Base-by-base conservation (phyloP, 2,797 vertebrate species). In the Zalophus californianus region DNA sequence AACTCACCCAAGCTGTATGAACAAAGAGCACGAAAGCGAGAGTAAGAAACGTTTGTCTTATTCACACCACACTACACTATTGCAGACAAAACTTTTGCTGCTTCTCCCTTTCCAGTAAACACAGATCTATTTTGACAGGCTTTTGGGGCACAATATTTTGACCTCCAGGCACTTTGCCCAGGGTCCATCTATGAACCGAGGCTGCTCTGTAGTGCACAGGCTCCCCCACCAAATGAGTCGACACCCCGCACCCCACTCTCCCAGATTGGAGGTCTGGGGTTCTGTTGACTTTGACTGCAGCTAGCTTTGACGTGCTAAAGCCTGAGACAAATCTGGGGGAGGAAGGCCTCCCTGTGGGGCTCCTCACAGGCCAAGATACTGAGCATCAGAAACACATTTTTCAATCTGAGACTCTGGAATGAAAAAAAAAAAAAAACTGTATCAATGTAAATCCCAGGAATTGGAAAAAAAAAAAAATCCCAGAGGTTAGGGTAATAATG, bases 381-480 rank as follows among this genome's bases (percentile, higher is more conserved):
- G 15, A 94, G 62, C 93, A 68, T 56, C 48, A 73, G 86, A 96
- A 87, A 94, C 90, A 85, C 58, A 92, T 90, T 72, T 94, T 94
- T 94, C 21, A 52, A 83, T 73, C 77, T 27, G 77, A 95, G 78
- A 20, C n/a, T 58, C 73, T 15, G 27, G 87, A 73, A 41, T 56
- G 0, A 64, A 94, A 92, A 86, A 92, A 77, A 35, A 35, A 10
- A 20, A 68, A 68, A 68, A 44, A 25, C 16, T 5, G 29, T 77
- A 80, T 50, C 14, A 2, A 25, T 75, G 7, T 52, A 82, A 83
- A 73, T 97, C 86, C 84, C 89, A 50, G 16, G n/a, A 60, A 32
- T 2, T 44, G 44, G 44, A 58, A 41, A 14, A 20, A 54, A 60
- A 60, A 21, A 32, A 11, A 21, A 25, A 9, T 1, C 15, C 56